phyloP scores from a whole-genome alignment of 2,888 invertebrate species.

The Platyscelio sp. region DNA sequence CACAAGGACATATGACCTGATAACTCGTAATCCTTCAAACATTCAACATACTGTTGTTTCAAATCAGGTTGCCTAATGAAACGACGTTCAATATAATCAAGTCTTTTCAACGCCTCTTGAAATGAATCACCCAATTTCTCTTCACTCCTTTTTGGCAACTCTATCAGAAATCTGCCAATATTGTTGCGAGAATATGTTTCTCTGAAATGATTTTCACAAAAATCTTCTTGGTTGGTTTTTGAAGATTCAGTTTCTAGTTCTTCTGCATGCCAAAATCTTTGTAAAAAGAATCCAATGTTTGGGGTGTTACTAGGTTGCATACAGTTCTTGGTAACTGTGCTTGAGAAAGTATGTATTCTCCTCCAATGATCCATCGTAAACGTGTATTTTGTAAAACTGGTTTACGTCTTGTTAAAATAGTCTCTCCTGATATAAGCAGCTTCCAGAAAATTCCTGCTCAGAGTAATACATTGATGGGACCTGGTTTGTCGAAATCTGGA shows the following conservation, averaged over 20 bases:
- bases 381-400: slow-evolving; percentile 17
- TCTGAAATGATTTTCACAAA: neutral
- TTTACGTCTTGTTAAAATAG: neutral
- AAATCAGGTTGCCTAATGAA: neutral
- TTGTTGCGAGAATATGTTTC: neutral
- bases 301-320: neutral
- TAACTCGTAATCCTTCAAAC: neutral
- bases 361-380: slow-evolving; percentile 55
- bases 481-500: slow-evolving; percentile 8
- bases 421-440: neutral
- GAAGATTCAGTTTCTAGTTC: slow-evolving; percentile 3
- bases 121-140: neutral
- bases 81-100: neutral
- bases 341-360: neutral
- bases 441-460: slow-evolving; percentile 15
- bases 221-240: slow-evolving; percentile 7
- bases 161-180: neutral
- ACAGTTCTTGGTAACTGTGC: neutral
- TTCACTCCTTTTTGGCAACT: neutral
- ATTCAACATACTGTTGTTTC: neutral
- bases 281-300: neutral
- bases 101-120: neutral
- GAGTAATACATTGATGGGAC: neutral
- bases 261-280: slow-evolving; percentile 9
- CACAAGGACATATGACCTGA: neutral